Conservation (phyloP, 2,797 vertebrate genomes). For the Aselliscus stoliczkanus region DNA sequence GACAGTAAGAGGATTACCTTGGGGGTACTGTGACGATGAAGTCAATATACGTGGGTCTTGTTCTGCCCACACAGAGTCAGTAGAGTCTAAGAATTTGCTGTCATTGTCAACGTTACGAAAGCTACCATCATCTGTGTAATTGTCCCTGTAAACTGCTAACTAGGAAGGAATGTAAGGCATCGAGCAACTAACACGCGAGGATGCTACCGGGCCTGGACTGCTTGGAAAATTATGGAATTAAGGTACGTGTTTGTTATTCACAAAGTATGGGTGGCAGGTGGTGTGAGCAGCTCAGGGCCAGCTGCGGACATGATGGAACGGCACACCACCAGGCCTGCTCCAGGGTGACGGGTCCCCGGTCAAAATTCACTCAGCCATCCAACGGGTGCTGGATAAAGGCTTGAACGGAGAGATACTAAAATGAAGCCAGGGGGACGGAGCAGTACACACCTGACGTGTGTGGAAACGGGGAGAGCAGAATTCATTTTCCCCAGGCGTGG, state of each 20-base stretch:
- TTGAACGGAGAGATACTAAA: neutral
- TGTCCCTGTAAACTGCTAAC: neutral
- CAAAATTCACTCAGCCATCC: neutral
- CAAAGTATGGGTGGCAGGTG: too few relatives aligned
- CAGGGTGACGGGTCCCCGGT: neutral
- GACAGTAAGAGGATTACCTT: too few relatives aligned
- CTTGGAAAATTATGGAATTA: neutral
- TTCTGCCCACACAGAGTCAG: too few relatives aligned
- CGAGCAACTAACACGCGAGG: neutral
- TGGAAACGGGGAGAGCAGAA: neutral
- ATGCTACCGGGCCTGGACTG: neutral
- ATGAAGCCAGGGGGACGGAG: neutral
- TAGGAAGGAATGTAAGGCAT: neutral
- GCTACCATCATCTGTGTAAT: neutral
- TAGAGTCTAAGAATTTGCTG: neutral
- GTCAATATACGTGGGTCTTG: neutral
- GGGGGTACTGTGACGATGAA: neutral
- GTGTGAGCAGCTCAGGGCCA: neutral
- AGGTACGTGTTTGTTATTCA: too few relatives aligned
- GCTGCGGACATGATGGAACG: neutral
- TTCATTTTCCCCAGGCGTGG: neutral
- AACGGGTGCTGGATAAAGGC: rapidly evolving
- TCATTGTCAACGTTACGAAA: neutral
- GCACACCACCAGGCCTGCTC: neutral
- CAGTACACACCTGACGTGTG: neutral